Evolutionary conservation across 2,113 vertebrate genomes (phyloP).

Genomic region (Diglossa brunneiventris): DNA sequence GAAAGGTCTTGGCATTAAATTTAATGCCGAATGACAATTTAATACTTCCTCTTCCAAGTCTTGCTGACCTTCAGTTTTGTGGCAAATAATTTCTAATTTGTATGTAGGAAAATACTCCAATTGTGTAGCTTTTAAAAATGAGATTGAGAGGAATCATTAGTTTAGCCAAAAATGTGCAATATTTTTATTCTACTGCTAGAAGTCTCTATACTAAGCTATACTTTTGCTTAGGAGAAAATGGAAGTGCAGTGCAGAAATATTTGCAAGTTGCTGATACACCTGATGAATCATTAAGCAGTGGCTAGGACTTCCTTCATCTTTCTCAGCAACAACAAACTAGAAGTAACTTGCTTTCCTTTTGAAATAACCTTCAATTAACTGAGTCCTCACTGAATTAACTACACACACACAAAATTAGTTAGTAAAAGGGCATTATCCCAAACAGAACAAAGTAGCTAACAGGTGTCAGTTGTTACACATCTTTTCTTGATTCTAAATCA

Average conservation of each 20-base stretch:
- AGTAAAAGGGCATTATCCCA: neutral
- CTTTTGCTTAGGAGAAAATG: neutral
- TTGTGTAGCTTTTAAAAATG: neutral
- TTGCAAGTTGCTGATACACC: neutral
- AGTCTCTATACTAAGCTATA: neutral
- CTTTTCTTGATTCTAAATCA: neutral
- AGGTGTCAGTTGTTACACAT: neutral
- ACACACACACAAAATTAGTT: neutral
- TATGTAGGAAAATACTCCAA: neutral
- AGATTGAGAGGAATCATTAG: neutral
- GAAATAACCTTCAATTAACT: neutral
- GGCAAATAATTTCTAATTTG: neutral
- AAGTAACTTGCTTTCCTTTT: neutral
- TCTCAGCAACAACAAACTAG: neutral
- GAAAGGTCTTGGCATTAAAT: neutral
- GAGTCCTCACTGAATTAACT: neutral
- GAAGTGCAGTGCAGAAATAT: neutral
- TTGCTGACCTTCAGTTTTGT: neutral
- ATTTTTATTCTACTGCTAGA: neutral
- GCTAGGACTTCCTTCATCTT: neutral
- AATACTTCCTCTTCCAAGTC: neutral
- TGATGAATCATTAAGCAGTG: neutral
- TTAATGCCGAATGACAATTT: slow-evolving; percentile 12
- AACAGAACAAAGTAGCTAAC: neutral
- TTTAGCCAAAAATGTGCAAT: neutral